These are phyloP conservation scores for Dipodomys stephensi DNA, from an alignment of 2,113 vertebrate genomes.

Conservation along the genomic window DNA sequence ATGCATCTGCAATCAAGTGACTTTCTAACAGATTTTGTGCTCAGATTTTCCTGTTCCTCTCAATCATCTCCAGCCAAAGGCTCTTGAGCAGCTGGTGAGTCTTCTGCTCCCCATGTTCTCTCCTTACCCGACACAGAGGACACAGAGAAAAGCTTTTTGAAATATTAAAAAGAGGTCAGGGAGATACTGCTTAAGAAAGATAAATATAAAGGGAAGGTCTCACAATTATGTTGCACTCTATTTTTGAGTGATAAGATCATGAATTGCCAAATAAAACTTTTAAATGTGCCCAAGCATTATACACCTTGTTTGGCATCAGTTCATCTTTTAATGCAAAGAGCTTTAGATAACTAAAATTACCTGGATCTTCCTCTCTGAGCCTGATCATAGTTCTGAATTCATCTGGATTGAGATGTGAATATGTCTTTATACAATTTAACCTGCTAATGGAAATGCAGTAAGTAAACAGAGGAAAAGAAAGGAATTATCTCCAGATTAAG, in stretches of 20 bases:
- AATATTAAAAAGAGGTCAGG: background rate
- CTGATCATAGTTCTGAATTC: background rate
- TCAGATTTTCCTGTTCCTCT: background rate
- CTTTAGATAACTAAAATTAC: background rate
- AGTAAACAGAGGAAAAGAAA: background rate
- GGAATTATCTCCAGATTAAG: background rate
- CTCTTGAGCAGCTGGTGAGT: background rate
- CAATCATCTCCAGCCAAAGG: background rate
- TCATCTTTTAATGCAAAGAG: background rate
- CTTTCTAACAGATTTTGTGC: background rate
- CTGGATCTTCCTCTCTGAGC: background rate
- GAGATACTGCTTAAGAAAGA: background rate
- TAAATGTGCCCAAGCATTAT: background rate
- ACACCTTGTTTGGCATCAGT: background rate
- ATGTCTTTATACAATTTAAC: background rate
- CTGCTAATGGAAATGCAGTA: background rate
- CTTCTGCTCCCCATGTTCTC: background rate
- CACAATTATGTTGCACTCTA: background rate
- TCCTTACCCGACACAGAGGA: background rate
- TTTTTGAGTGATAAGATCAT: background rate
- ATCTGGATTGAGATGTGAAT: background rate
- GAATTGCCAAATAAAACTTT: conserved; percentile 32
- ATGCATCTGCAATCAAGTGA: background rate
- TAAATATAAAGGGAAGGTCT: background rate
- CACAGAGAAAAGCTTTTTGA: conserved; percentile 7